Base-by-base conservation (phyloP, 2,888 invertebrate species). In the Ashinkailepas kermadecensis region DNA sequence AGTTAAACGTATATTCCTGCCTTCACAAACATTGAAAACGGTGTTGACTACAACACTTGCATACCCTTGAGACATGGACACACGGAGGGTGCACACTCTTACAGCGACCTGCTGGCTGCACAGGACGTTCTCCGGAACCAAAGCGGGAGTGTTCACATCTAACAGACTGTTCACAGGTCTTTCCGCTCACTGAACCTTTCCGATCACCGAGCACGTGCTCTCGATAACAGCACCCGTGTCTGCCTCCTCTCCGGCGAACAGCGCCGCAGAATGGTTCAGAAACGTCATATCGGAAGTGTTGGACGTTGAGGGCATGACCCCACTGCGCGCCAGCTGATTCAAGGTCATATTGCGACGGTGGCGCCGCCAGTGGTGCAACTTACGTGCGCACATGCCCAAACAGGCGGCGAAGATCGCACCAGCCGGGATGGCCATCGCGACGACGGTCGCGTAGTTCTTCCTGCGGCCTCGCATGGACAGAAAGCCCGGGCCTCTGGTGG, bases 231-330 rank as follows among this genome's bases (percentile, higher is more conserved):
- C 1, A 9, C 0, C 70, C 6, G 18, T 9, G 54, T 74, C 74
- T 9, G 39, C 70, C 70, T 74, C 25, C 15, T 74, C 70, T 15
- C 15, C 18, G 18, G 54, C 39, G 70, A 54, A 10, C 54, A 74
- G n/a, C 18, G 39, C 54, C 18, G 39, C 74, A 7, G 15, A 12
- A 8, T 74, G 74, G 78, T 21, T 79, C 78, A 79, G 58, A 23
- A 79, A 79, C 13, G 58, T 58, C 78, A 79, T 57, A 58, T 79
- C 78, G 15, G 78, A 79, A 10, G 9, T 21, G 58, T n/a, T 79
- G 23, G 78, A 79, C 12, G 78, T 23, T 7, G 78, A 58, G 6
- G 58, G 57, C 57, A 79, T n/a, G 23, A 79, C 78, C 13, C 78
- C 78, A 8, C 23, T 23, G 78, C 78, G 78, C 57, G 57, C 57